Evolutionary conservation across 30 jellyfish, hydroid and myxozoan genomes (phyloP).

Genomic region (Cassiopea andromeda): DNA sequence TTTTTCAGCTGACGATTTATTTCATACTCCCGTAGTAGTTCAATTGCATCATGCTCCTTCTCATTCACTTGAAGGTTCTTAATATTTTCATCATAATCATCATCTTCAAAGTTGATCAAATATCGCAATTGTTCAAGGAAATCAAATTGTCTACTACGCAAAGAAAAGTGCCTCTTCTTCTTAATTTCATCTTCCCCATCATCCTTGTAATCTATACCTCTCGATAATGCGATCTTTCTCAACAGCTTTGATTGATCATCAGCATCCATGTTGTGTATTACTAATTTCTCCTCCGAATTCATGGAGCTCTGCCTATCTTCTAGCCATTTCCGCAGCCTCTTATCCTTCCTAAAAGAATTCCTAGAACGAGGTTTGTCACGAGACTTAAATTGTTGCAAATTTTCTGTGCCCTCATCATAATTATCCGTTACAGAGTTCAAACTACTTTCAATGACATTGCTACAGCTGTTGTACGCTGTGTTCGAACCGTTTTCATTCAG

Average conservation of each 20-base stretch:
- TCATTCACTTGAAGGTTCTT: constrained; percentile 15
- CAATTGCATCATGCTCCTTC: constrained; percentile 50
- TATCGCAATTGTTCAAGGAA: constrained; percentile 59
- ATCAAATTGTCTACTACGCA: constrained; percentile 43
- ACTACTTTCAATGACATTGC: background rate
- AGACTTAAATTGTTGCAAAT: background rate
- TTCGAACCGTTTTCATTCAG: constrained; percentile 7
- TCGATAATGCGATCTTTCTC: constrained; percentile 46
- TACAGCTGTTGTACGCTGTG: background rate
- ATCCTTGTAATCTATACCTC: constrained; percentile 40
- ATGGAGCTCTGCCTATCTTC: constrained; percentile 58
- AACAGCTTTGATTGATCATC: constrained; percentile 53
- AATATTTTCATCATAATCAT: constrained; percentile 25
- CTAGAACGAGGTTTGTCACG: constrained; percentile 32
- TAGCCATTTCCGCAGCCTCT: constrained; percentile 67
- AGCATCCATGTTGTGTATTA: constrained; percentile 27
- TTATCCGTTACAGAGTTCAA: background rate
- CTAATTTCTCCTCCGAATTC: constrained; percentile 16
- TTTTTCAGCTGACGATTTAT: constrained; percentile 36
- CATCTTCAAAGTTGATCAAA: constrained; percentile 69
- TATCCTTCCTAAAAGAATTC: constrained; percentile 60
- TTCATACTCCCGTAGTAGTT: constrained; percentile 57
- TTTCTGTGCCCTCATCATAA: constrained; percentile 9
- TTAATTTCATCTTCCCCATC: constrained; percentile 17
- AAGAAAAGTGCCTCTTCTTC: constrained; percentile 20